Percentiles rank a stretch among this genome's conserved stretches.
Conservation (phyloP, 1,140 invertebrate species). For the Parapsyche elsis region DNA sequence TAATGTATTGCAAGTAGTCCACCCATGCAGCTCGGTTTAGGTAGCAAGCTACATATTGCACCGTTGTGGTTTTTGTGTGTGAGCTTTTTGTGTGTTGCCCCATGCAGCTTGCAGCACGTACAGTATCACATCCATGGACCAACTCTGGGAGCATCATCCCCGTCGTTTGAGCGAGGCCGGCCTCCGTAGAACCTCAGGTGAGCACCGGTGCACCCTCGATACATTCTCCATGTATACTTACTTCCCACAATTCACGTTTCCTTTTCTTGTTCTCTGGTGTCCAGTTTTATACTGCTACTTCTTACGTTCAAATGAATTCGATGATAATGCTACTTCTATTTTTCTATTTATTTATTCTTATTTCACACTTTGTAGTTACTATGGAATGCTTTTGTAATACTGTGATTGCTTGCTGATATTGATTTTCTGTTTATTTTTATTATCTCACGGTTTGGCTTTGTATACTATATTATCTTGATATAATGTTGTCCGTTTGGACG, state of each 20-base stretch:
- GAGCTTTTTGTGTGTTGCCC: conserved; percentile 58
- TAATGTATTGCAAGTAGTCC: conserved; percentile 19
- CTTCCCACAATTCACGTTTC: too few species aligned
- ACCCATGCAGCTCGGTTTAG: background rate
- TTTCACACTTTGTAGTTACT: too few species aligned
- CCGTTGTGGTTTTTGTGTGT: conserved; percentile 61
- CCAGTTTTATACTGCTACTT: too few species aligned
- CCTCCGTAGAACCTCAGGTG: conserved; percentile 77
- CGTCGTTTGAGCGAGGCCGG: conserved; percentile 77
- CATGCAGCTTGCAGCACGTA: conserved; percentile 72
- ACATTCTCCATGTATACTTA: background rate
- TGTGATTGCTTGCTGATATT: background rate
- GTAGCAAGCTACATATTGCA: conserved; percentile 52
- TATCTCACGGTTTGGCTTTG: too few species aligned
- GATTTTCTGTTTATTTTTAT: background rate
- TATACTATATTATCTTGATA: too few species aligned
- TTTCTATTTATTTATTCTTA: too few species aligned
- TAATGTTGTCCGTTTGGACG: background rate
- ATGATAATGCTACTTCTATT: background rate
- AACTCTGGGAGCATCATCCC: conserved; percentile 75
- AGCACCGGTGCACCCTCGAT: conserved; percentile 55
- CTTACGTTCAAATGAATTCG: background rate
- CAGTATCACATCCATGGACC: conserved; percentile 74
- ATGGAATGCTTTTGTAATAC: too few species aligned
- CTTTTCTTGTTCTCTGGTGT: too few species aligned